Evolutionary conservation across 2,797 vertebrate species (phyloP).

Genomic region (Gadopsis marmoratus): DNA sequence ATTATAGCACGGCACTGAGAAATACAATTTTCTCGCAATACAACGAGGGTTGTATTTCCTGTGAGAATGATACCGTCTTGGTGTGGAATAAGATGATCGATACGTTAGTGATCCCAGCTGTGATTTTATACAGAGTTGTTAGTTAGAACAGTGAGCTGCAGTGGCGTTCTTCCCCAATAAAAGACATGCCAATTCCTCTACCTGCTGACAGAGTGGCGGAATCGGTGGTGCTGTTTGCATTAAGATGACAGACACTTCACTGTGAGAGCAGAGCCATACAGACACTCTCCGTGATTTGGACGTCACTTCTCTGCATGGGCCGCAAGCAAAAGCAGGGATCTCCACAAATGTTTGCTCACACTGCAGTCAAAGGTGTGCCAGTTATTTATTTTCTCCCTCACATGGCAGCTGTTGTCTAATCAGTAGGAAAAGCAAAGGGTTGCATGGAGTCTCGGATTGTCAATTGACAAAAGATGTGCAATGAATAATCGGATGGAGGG

Average conservation of each 20-base stretch:
- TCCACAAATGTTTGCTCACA: conserved; percentile 51
- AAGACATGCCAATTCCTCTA: conserved; percentile 24
- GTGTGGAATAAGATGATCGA: conserved; percentile 24
- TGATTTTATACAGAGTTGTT: conserved; percentile 28
- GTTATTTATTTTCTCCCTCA: conserved; percentile 19
- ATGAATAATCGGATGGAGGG: conserved; percentile 29
- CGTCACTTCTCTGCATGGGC: conserved; percentile 20
- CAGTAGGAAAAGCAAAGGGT: conserved; percentile 36
- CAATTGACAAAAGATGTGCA: conserved; percentile 29
- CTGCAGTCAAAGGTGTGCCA: conserved; percentile 35
- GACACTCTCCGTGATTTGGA: conserved; percentile 51
- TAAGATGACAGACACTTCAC: conserved; percentile 39
- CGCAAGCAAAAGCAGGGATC: conserved; percentile 45
- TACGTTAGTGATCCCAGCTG: conserved; percentile 38
- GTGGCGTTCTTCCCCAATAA: conserved; percentile 24
- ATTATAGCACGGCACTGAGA: conserved; percentile 5
- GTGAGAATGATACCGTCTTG: conserved; percentile 22
- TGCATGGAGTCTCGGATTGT: conserved; percentile 19
- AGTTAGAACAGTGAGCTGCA: conserved; percentile 21
- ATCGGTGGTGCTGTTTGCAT: conserved; percentile 42
- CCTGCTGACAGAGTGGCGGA: conserved; percentile 28
- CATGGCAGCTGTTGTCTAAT: conserved; percentile 47
- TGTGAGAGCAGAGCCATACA: conserved; percentile 40
- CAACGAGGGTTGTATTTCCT: neutral
- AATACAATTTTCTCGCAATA: conserved; percentile 6